Evolutionary conservation across 1,140 invertebrate species (phyloP).

Genomic region (Tigriopus japonicus): DNA sequence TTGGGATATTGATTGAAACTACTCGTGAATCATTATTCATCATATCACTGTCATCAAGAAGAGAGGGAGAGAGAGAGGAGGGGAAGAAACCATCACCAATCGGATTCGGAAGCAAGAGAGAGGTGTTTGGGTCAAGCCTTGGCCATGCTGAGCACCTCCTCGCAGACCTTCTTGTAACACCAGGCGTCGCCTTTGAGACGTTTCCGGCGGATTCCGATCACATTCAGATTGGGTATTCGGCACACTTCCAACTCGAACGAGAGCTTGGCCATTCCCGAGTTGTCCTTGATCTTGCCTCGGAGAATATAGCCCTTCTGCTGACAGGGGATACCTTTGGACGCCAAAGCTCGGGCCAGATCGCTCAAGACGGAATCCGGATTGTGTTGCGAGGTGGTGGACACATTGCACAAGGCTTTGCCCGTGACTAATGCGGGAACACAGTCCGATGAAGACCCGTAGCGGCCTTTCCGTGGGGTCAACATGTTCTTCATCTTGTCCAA

Average conservation of each 20-base stretch:
- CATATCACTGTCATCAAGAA: no score
- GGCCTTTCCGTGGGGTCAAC: slow-evolving; percentile 42
- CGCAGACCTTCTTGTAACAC: slow-evolving; percentile 67
- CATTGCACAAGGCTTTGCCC: slow-evolving; percentile 45
- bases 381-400: slow-evolving; percentile 44
- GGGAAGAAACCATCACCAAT: no score
- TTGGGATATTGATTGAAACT: no score
- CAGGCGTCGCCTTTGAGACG: slow-evolving; percentile 55
- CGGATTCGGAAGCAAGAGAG: neutral
- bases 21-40: no score
- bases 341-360: slow-evolving; percentile 38
- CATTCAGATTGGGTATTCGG: slow-evolving; percentile 23
- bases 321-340: slow-evolving; percentile 29
- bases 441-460: slow-evolving; percentile 16
- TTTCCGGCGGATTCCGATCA: slow-evolving; percentile 25
- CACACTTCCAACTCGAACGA: slow-evolving; percentile 66
- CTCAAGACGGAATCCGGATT: slow-evolving; percentile 43
- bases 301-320: slow-evolving; percentile 36
- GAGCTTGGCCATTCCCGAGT: slow-evolving; percentile 32
- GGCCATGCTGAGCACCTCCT: slow-evolving; percentile 49
- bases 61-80: no score
- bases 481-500: slow-evolving; percentile 45
- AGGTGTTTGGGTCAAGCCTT: slow-evolving; percentile 11
- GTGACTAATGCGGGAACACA: neutral
- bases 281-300: slow-evolving; percentile 35